Percentiles rank a stretch among this genome's conserved stretches.
Evolutionary conservation across 2,888 invertebrate species (phyloP).

Genomic region (Meganola albula): DNA sequence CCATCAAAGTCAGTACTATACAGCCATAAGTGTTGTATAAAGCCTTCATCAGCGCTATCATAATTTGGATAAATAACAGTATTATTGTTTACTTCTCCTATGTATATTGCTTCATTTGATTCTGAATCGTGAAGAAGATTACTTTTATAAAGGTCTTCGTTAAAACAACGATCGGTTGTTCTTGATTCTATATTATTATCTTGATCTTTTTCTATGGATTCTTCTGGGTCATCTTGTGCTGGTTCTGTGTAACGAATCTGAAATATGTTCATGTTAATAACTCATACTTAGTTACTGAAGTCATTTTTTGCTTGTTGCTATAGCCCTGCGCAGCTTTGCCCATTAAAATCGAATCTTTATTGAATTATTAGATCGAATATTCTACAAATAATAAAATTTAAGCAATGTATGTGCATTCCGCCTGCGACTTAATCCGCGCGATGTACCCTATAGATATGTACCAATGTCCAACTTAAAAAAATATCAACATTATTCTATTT

Average conservation of each 20-base stretch:
- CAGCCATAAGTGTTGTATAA: conserved; percentile 46
- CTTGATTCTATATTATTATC: conserved; percentile 2
- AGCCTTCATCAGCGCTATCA: conserved; percentile 29
- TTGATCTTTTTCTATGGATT: conserved; percentile 17
- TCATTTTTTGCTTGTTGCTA: too few relatives aligned
- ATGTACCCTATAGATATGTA: too few relatives aligned
- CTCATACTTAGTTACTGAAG: too few relatives aligned
- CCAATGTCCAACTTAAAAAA: too few relatives aligned
- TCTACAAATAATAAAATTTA: too few relatives aligned
- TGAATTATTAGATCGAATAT: too few relatives aligned
- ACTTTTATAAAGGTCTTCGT: conserved; percentile 29
- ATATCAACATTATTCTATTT: too few relatives aligned
- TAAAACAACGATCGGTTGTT: conserved; percentile 18
- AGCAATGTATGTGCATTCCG: too few relatives aligned
- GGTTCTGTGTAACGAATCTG: conserved; percentile 37
- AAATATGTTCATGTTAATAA: too few relatives aligned
- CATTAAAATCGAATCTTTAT: too few relatives aligned
- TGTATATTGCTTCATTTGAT: conserved; percentile 36
- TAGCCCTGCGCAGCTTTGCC: too few relatives aligned
- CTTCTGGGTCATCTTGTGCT: conserved; percentile 13
- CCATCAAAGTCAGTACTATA: conserved; percentile 50
- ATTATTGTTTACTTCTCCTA: conserved; percentile 33
- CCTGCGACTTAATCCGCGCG: too few relatives aligned
- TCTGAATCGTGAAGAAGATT: conserved; percentile 34
- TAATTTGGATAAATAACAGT: conserved; percentile 54